phyloP scores from a whole-genome alignment of 2,797 vertebrate species.

The Borostomias antarcticus region DNA sequence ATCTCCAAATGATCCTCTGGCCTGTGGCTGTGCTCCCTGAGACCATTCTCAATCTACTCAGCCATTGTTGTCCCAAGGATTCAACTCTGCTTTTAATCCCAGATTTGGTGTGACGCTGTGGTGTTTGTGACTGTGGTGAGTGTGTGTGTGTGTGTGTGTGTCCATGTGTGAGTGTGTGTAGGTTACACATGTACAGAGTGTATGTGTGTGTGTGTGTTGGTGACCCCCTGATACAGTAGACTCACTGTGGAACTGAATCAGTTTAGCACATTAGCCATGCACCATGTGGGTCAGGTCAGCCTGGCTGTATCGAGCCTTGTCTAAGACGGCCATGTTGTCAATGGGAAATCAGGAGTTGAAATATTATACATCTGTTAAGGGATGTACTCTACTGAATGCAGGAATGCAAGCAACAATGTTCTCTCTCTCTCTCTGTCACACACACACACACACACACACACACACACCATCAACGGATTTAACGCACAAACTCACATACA shows the following conservation, averaged over 20 bases:
- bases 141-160: background rate
- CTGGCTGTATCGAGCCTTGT: background rate
- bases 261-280: slow-evolving; percentile 1
- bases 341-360: background rate
- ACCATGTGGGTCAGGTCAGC: background rate
- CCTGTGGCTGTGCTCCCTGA: too few relatives aligned
- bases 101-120: too few relatives aligned
- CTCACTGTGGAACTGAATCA: background rate
- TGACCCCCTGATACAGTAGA: background rate
- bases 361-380: background rate
- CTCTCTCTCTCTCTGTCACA: background rate
- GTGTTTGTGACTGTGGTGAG: background rate
- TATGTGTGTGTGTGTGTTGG: background rate
- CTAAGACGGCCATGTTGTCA: background rate
- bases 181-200: too few relatives aligned
- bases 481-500: background rate
- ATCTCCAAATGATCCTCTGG: background rate
- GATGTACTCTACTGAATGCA: background rate
- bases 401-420: background rate
- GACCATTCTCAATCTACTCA: too few relatives aligned
- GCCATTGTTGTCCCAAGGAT: too few relatives aligned
- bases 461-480: slow-evolving; percentile 7
- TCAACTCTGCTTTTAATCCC: too few relatives aligned
- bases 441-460: slow-evolving; percentile 8
- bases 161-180: too few relatives aligned